Evolutionary conservation across 2,797 vertebrate species (phyloP), one percentile per base, ranked within the genome.

Genomic region (Melopsittacus undulatus): DNA sequence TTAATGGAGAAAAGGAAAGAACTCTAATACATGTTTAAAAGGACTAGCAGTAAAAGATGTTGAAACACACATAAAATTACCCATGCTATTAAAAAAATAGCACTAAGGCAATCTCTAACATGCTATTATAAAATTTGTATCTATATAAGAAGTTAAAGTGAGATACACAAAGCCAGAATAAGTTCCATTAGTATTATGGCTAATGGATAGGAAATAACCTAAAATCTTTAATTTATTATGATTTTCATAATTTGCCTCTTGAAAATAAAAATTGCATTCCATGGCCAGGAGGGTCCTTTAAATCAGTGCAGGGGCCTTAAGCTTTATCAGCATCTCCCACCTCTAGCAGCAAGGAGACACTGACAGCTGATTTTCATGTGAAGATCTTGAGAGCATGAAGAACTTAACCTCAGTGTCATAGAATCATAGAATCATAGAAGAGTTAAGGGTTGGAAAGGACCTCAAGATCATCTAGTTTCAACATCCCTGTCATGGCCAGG

Each of bases 51-150:
- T 23, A 43, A 16, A 72, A 94, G 34, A 17, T 90, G 69, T 46
- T 48, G 59, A 94, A 89, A 51, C 36, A 62, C 2, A 15, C 11
- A 84, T 9, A 49, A 86, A 94, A 89, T 80, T 81, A 32, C 42
- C 43, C 83, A 34, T 70, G 83, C 30, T 83, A 43, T 86, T 66
- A 36, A 93, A 96, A 96, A 97, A 92, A 91, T 69, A 91, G 74
- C 6, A 1, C 32, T 51, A 79, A 81, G 32, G 69, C 32, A 80
- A 32, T 70, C 76, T 94, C 62, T 93, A 95, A 85, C 22, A 91
- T 2, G 6, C 23, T 75, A 59, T 54, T 38, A 64, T 77, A 94
- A 95, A 79, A 83, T 73, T 57, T 82, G 12, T 46, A 92, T 75
- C 30, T 45, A 92, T 34, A 9, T 62, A 82, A 91, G 72, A 83